Evolutionary conservation across 2,888 invertebrate genomes (phyloP), one percentile per base, ranked within the genome.

Genomic region (Rosalia funebris): DNA sequence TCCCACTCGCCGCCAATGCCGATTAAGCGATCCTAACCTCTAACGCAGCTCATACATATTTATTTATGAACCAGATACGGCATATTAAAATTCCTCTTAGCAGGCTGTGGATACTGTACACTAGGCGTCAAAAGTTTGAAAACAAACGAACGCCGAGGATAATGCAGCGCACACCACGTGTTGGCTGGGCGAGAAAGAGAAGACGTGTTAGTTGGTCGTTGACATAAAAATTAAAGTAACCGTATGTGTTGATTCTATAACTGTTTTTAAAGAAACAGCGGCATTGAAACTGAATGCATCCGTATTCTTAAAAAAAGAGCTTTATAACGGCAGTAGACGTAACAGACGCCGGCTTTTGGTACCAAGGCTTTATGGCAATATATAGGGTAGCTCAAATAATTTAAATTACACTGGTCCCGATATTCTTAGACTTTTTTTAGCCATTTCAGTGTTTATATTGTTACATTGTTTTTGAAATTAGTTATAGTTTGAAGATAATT

Each of bases 31-130:
- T 31, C 39, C 11, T 56, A 39, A 12, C 37, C 56, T 47, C 41
- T 47, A 56, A 32, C 32, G 42, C 34, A 44, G 44, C 11, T 57
- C 34, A 52, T n/a, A n/a, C n/a, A n/a, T 52, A 52, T 57, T 57
- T 57, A 52, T 52, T 52, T 44, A 57, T 57, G 44, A 45, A 44
- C 45, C 25, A 39, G 31, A 42, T 57, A 52, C 25, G 25, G 7
- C 4, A 25, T 25, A 57, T 52, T 57, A 37, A 57, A 57, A 45
- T 57, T 57, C 52, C 44, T 25, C 4, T 25, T 52, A 11, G 17
- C 48, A 37, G 48, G 20, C 36, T 36, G 19, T 25, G 25, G 20
- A 36, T 36, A 32, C 17, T 17, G 37, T 56, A 56, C 56, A 56
- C 25, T 36, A 36, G 47, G 32, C 25, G 19, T 39, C 16, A 47